Base-by-base conservation (phyloP, 1,140 invertebrate genomes). In the Olivierus martensii region DNA sequence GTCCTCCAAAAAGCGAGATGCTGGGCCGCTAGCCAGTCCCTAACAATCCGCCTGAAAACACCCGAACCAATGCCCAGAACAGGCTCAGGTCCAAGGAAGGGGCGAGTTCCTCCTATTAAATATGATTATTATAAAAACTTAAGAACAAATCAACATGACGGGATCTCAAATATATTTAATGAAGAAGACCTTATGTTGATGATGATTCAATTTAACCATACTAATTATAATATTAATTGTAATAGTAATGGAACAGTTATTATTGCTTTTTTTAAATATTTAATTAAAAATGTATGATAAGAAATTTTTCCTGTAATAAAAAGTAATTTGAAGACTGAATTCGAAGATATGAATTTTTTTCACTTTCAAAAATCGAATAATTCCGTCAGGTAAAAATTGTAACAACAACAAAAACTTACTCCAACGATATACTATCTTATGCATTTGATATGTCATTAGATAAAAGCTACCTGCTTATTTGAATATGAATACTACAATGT, bases 71-170 rank as follows among this genome's bases (percentile, higher is more conserved):
- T n/a, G n/a, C n/a, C n/a, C n/a, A n/a, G n/a, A n/a, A n/a, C n/a
- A n/a, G n/a, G n/a, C n/a, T n/a, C n/a, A n/a, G n/a, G n/a, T n/a
- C n/a, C n/a, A n/a, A n/a, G n/a, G n/a, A n/a, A n/a, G n/a, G n/a
- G n/a, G n/a, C n/a, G n/a, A n/a, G n/a, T 51, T 51, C 10, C 39
- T 51, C 9, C 11, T 21, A 18, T 51, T 44, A 51, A 51, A 43
- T 0, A 42, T 10, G 22, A 43, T 15, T 43, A 51, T 22, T 51
- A 44, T 42, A 42, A 51, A 51, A 51, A 15, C 17, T 22, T 42
- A 18, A 34, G 38, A 19, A 51, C 38, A 51, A 41, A 51, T 51
- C 17, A 1, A 45, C 3, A 22, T 22, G 18, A 51, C 18, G 4
- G 14, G 7, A 35, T 1, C 15, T 21, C 43, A 51, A 12, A 51